phyloP scores from a whole-genome alignment of 2,888 invertebrate genomes.

The Tetanocera ferruginea region DNA sequence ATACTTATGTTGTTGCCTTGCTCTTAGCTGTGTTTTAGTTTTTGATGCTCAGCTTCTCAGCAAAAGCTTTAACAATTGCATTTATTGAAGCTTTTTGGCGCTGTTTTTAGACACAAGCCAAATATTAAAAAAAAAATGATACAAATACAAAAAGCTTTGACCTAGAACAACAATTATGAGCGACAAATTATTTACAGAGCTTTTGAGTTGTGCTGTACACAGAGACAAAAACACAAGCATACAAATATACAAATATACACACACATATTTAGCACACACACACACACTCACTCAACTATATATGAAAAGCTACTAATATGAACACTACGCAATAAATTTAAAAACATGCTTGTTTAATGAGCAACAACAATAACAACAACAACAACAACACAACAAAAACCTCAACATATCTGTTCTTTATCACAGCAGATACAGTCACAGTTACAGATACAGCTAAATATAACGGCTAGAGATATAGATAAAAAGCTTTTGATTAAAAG shows the following conservation, averaged over 20 bases:
- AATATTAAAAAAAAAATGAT: not conserved
- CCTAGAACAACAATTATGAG: not conserved
- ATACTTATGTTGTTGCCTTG: no score
- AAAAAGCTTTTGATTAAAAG: slow-evolving; percentile 1
- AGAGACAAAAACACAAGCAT: not conserved
- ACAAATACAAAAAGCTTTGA: not conserved
- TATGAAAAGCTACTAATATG: not conserved
- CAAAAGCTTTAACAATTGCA: not conserved
- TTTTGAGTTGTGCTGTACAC: not conserved
- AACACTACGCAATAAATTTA: not conserved
- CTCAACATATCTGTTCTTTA: not conserved
- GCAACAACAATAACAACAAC: not conserved
- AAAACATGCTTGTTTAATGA: not conserved
- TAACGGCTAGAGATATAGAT: not conserved
- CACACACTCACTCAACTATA: not conserved
- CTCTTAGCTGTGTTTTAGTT: not conserved
- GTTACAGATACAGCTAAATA: not conserved
- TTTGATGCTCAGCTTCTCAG: no score
- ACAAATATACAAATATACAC: not conserved
- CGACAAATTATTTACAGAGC: not conserved
- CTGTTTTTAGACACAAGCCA: not conserved
- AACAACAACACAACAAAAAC: not conserved
- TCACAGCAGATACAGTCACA: not conserved
- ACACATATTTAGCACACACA: no score
- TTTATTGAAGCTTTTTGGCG: not conserved